Evolutionary conservation across 2,113 vertebrate species (phyloP).

Genomic region (Ceyx cyanopectus): DNA sequence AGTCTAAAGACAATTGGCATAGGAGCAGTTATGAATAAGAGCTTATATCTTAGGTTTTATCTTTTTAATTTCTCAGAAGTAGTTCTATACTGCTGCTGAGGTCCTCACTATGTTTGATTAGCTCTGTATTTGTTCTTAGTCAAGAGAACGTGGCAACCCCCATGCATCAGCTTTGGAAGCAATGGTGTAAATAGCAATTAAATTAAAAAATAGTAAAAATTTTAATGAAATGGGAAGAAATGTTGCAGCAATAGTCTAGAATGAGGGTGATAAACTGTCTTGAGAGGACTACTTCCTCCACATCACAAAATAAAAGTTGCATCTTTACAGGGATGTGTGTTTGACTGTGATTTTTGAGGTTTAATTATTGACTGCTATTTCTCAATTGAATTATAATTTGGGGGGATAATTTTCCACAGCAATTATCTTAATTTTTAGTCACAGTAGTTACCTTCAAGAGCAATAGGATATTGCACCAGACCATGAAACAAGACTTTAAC

Average conservation of each 20-base stretch:
- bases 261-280: not conserved
- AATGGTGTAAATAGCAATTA: not conserved
- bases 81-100: not conserved
- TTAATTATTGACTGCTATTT: not conserved
- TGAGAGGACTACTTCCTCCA: not conserved
- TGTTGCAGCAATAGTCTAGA: not conserved
- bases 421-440: conserved; percentile 2
- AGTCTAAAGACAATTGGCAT: not conserved
- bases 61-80: not conserved
- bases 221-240: not conserved
- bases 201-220: not conserved
- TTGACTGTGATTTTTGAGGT: not conserved
- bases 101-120: not conserved
- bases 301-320: not conserved
- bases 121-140: not conserved
- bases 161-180: not conserved
- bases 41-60: not conserved
- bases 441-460: not conserved
- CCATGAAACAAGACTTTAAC: not conserved
- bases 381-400: not conserved
- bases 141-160: not conserved
- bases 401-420: not conserved
- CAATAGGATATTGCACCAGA: not conserved
- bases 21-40: not conserved
- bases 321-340: not conserved